These are phyloP conservation scores for Sternarchorhynchus goeldii DNA, from an alignment of 2,797 vertebrate species.

Conservation along the genomic window DNA sequence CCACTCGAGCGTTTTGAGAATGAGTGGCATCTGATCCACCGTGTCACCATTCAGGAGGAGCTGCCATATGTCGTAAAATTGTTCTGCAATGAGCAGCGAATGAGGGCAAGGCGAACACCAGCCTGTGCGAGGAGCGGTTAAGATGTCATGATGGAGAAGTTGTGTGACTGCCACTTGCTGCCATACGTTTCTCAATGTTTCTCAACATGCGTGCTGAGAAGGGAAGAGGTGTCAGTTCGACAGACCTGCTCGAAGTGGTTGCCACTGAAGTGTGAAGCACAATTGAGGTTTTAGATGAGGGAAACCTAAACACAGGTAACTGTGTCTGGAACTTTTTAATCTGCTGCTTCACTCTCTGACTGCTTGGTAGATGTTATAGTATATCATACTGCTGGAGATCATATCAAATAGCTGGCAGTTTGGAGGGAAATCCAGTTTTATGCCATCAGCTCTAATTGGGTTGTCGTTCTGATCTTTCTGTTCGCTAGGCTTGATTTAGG, in stretches of 20 bases:
- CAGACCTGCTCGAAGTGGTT: not conserved
- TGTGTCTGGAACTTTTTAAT: not conserved
- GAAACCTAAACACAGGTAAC: conserved; percentile 23
- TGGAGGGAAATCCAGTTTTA: not conserved
- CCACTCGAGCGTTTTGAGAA: not conserved
- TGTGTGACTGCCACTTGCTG: conserved; percentile 10
- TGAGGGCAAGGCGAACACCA: not conserved
- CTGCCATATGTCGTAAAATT: not conserved
- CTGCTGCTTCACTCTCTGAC: not conserved
- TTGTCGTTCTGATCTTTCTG: not conserved
- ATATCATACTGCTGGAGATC: conserved; percentile 13
- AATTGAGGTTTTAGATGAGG: conserved; percentile 12
- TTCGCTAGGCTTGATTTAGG: not conserved
- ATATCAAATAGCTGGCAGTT: not conserved
- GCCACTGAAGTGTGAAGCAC: not conserved
- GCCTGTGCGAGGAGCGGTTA: conserved; percentile 29
- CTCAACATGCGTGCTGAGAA: conserved; percentile 22
- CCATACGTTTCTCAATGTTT: conserved; percentile 40
- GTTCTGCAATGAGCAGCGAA: not conserved
- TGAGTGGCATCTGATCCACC: no score
- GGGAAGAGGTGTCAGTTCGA: conserved; percentile 8
- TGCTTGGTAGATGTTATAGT: not conserved
- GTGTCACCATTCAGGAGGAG: not conserved
- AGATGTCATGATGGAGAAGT: conserved; percentile 40
- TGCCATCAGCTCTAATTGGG: not conserved